Evolutionary conservation across 2,888 invertebrate species (phyloP).

Genomic region (Melitaea athalia): DNA sequence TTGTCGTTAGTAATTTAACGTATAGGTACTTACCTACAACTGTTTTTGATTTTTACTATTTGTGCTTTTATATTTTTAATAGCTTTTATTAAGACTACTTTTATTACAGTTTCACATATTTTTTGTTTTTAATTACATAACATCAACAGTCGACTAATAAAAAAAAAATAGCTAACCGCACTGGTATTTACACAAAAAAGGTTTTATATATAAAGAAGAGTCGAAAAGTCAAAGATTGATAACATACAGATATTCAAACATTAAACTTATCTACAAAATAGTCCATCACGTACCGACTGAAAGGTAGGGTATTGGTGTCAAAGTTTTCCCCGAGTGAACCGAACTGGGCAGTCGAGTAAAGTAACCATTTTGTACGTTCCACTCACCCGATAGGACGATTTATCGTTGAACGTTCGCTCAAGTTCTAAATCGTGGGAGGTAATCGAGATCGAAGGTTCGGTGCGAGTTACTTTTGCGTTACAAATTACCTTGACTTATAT

Average conservation of each 20-base stretch:
- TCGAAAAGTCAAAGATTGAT: background rate
- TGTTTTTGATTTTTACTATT: no score
- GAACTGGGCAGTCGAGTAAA: conserved; percentile 14
- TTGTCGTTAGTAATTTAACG: no score
- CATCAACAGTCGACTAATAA: no score
- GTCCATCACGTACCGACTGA: conserved; percentile 4
- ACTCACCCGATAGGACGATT: conserved; percentile 28
- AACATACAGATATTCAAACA: background rate
- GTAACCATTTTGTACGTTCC: conserved; percentile 25
- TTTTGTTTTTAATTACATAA: no score
- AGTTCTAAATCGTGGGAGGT: conserved; percentile 32
- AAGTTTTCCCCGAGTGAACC: conserved; percentile 14
- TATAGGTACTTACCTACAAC: no score
- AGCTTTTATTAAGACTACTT: no score
- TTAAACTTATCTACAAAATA: conserved; percentile 1
- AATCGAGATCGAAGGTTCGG: conserved; percentile 29
- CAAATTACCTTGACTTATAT: conserved; percentile 3
- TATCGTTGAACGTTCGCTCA: conserved; percentile 28
- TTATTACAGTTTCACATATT: no score
- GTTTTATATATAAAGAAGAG: background rate
- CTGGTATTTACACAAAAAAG: background rate
- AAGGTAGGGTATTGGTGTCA: conserved; percentile 11
- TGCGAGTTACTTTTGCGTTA: conserved; percentile 15
- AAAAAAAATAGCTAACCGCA: no score
- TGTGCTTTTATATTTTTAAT: no score